Base-by-base conservation (phyloP, 2,888 invertebrate species). In the Protonemura montana region DNA sequence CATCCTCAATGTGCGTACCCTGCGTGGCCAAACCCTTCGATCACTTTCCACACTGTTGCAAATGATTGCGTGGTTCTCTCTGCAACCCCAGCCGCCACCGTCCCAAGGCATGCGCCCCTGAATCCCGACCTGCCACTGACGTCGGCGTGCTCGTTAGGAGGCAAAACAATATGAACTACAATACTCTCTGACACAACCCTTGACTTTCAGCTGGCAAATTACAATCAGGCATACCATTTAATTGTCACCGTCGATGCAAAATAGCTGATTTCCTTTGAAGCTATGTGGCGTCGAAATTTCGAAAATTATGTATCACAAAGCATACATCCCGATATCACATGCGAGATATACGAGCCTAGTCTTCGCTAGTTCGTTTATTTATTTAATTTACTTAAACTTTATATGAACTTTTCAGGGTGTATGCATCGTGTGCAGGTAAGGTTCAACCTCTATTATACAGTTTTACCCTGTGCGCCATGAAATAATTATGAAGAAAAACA, bases 161-260 rank as follows among this genome's bases (percentile, higher is more conserved):
- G 82, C n/a, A n/a, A 41, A 41, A 82, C 82, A 82, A 82, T n/a
- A 41, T 41, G 41, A 82, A 82, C 82, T 41, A 82, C 82, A n/a
- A n/a, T n/a, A 35, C 82, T 29, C 28, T 13, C 78, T 10, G 59
- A 10, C n/a, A 27, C 59, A 59, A 59, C 59, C 81, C 28, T 81
- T 81, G 28, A 81, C 81, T 81, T 81, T 28, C 21, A 27, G 29
- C 28, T 6, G 29, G 81, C n/a, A 7, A 81, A 81, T 81, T 27
- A 81, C 81, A 59, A 59, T 59, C 59, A 21, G 59, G 59, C 16
- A 21, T 59, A 21, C 13, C 59, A 21, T 59, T 59, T 59, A 59
- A 59, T 59, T 59, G 59, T 27, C 81, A 21, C 29, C 28, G 30
- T 81, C 81, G 78, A 78, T 59, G 59, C 78, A 25, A 78, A 35